These are phyloP conservation scores for Tolypeutes matacus DNA, from an alignment of 2,797 vertebrate genomes.

Conservation along the genomic window DNA sequence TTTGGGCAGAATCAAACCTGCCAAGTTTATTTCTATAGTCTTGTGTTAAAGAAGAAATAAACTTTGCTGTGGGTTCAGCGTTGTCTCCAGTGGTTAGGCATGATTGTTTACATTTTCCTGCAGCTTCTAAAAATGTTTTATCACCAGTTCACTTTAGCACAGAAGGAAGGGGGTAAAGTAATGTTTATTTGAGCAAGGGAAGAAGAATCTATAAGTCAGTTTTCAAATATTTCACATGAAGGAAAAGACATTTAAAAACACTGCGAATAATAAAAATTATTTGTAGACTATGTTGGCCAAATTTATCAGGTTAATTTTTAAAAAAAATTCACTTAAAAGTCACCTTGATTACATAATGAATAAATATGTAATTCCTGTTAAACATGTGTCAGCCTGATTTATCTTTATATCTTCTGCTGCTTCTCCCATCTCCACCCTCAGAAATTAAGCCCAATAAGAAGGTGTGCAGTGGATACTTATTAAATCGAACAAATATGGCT, in stretches of 20 bases:
- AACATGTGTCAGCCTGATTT: not conserved
- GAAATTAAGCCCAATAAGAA: not conserved
- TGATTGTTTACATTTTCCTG: not conserved
- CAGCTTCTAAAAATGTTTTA: slow-evolving; percentile 11
- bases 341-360: not conserved
- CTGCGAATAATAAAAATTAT: not conserved
- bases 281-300: not conserved
- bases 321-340: not conserved
- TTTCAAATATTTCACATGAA: slow-evolving; percentile 13
- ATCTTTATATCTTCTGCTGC: not conserved
- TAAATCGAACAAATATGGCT: not conserved
- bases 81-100: not conserved
- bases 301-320: not conserved
- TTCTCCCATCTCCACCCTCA: not conserved
- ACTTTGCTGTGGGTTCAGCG: not conserved
- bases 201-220: slow-evolving; percentile 5
- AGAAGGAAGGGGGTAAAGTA: not conserved
- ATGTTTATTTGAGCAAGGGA: not conserved
- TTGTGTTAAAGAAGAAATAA: slow-evolving; percentile 38
- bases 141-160: not conserved
- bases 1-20: not conserved
- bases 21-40: not conserved
- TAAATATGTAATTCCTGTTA: not conserved
- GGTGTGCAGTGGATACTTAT: not conserved
- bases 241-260: not conserved